Evolutionary conservation across 2,888 invertebrate species (phyloP), one percentile per base, ranked within the genome.

Genomic region (Pemphredon lugubris): DNA sequence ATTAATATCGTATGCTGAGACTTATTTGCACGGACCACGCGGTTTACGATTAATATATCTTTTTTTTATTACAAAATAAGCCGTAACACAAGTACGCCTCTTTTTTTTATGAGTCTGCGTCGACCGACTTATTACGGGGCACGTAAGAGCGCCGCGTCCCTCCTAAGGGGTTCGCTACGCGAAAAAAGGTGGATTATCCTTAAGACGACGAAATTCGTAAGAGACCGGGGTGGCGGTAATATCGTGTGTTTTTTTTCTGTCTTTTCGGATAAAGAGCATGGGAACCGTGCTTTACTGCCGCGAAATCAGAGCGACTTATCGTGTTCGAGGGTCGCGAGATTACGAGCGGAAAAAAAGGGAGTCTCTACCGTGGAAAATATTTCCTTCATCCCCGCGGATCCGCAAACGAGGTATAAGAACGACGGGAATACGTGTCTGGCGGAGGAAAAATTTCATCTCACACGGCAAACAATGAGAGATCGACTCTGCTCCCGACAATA

Each of bases 251-350:
- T 40, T 34, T 60, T 68, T 74, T 60, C 34, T 42, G 5, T 26
- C 7, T n/a, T 16, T 32, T 14, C 59, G 21, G 42, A 39, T 39
- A 65, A 74, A 45, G 65, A 37, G 21, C 45, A 32, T n/a, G 37
- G 60, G 71, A 66, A 71, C 50, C 65, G 40, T 34, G 70, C 66
- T 70, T 72, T 67, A 64, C 72, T 2, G 44, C 3, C 23, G 54
- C 59, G 71, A 59, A 73, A 79, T 79, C 76, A 58, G 65, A 26
- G 34, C 69, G 75, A 63, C 81, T 80, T 81, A 80, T 68, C 79
- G 65, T 63, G 57, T 57, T 70, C 53, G 44, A 26, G 32, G 51
- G 50, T 30, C 63, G 47, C 21, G 58, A 59, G 77, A 73, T 79
- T 71, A 66, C 60, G 34, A 34, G 20, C 13, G 20, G 48, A 26